Evolutionary conservation across 1,140 invertebrate genomes (phyloP), one percentile per base, ranked within the genome.

Genomic region (Tetraneura akinire): DNA sequence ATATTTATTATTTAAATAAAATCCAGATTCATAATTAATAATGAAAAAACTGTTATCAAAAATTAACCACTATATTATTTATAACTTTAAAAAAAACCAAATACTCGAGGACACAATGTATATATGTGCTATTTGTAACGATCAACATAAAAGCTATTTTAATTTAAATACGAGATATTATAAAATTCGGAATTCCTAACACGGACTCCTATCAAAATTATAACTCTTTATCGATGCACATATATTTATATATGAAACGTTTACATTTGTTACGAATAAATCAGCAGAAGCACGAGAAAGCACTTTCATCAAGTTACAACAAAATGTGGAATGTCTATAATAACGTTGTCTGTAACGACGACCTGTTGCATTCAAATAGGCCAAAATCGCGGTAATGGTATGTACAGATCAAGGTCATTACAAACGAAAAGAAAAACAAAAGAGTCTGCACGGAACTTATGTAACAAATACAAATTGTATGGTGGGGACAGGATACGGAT

Each of bases 401-500:
- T 51, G 18, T 3, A 1, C 47, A 1, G 70, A 73, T 73, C 70
- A 73, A 73, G 70, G 70, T 73, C 70, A 32, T 10, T 37, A 8
- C 45, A 32, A 55, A 42, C 13, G 49, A 76, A 76, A 76, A 37
- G n/a, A 37, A 76, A 76, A 76, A 55, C 32, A 53, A 37, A 53
- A 37, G 8, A 42, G 16, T 29, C n/a, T n/a, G 66, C 37, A 37
- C 37, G 21, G 32, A 55, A 76, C 73, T 55, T 76, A 57, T 37
- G 73, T 57, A 76, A 76, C 26, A 21, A 55, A 21, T 23, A 51
- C 4, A 32, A 18, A n/a, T 10, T n/a, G 16, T 1, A 2, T 13
- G 21, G 51, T 42, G 51, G 32, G 73, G 49, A 57, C 51, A 76
- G 73, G 73, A 76, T 57, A 57, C 73, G 73, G 73, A 76, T 76